Evolutionary conservation across 1,140 invertebrate genomes (phyloP).

Genomic region (Propsilocerus akamusi): DNA sequence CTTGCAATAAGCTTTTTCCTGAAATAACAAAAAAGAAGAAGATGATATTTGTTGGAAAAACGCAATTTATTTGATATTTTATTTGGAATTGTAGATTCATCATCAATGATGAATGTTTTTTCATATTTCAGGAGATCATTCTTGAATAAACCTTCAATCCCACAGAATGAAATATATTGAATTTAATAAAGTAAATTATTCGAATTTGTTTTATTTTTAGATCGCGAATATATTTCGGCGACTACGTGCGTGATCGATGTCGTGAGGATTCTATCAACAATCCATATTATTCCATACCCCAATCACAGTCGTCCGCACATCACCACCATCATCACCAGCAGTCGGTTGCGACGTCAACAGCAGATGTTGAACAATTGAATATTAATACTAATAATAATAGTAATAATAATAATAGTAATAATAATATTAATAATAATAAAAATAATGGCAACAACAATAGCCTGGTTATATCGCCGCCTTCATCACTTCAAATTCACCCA

Average conservation of each 20-base stretch:
- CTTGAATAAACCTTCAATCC: too few relatives aligned
- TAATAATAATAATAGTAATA: neutral
- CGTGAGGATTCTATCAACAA: neutral
- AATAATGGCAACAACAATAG: neutral
- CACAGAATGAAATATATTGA: too few relatives aligned
- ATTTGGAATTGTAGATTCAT: too few relatives aligned
- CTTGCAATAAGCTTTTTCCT: too few relatives aligned
- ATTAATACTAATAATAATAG: neutral
- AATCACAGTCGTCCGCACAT: neutral
- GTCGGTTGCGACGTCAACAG: neutral
- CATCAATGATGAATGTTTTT: too few relatives aligned
- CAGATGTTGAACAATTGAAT: neutral
- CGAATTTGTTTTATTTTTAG: neutral
- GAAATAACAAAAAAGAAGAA: too few relatives aligned
- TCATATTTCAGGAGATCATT: too few relatives aligned
- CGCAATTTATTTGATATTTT: too few relatives aligned
- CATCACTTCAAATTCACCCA: neutral
- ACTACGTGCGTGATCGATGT: conserved; percentile 3
- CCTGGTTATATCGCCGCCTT: neutral
- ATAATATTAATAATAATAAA: neutral
- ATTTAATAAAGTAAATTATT: too few relatives aligned
- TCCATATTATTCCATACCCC: neutral
- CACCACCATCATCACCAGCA: neutral
- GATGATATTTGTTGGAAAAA: too few relatives aligned
- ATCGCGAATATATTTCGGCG: neutral